Conservation (phyloP, 2,113 vertebrate species). For the Haemorhous mexicanus region DNA sequence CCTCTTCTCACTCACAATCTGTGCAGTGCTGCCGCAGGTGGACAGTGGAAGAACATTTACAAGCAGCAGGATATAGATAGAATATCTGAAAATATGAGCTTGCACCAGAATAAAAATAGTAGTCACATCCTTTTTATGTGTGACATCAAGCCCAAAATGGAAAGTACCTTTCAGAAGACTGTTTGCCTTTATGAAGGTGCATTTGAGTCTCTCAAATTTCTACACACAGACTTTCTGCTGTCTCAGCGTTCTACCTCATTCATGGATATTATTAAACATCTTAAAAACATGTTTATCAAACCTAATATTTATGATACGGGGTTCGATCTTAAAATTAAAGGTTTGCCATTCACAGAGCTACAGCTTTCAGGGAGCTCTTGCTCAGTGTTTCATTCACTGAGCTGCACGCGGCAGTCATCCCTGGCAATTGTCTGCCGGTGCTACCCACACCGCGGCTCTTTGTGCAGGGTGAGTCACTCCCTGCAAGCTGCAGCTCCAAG, state of each 20-base stretch:
- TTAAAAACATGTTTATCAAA: neutral
- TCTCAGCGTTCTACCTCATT: neutral
- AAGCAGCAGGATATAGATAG: neutral
- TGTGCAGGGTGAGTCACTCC: neutral
- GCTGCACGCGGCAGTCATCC: neutral
- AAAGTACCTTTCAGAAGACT: neutral
- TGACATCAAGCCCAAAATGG: neutral
- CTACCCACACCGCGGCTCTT: constrained; percentile 11
- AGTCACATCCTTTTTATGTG: neutral
- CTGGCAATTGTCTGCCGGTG: neutral
- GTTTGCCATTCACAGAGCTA: neutral
- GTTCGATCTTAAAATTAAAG: neutral
- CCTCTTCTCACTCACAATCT: neutral
- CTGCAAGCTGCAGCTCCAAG: neutral
- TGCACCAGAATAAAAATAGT: neutral
- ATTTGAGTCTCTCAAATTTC: neutral
- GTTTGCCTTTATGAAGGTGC: neutral
- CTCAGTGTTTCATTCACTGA: constrained; percentile 5
- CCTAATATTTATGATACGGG: neutral
- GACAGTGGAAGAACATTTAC: neutral
- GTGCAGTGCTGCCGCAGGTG: neutral
- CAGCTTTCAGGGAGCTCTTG: neutral
- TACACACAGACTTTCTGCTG: neutral
- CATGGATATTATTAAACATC: neutral
- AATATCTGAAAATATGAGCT: neutral